These are phyloP conservation scores for Isurus oxyrinchus DNA, from an alignment of 2,113 vertebrate genomes.

Conservation along the genomic window DNA sequence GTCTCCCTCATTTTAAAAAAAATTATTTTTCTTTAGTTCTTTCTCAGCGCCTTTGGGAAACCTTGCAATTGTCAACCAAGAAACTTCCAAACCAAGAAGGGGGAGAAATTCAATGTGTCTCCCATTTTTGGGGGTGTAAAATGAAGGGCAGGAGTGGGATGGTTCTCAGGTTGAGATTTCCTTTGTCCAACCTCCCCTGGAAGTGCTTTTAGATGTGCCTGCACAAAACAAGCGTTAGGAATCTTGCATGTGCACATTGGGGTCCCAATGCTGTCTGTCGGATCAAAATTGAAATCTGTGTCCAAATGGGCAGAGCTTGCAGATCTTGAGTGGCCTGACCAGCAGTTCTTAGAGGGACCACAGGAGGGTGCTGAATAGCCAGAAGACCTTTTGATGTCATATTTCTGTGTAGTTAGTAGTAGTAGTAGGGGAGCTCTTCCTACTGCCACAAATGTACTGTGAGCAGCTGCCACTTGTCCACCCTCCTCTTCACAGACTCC, in stretches of 20 bases:
- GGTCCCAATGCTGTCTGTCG: not conserved
- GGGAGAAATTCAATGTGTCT: not conserved
- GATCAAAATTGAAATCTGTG: not conserved
- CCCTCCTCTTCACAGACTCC: not conserved
- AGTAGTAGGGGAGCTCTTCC: not conserved
- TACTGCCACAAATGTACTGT: too few relatives aligned
- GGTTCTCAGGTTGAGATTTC: not conserved
- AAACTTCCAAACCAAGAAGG: not conserved
- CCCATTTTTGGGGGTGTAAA: not conserved
- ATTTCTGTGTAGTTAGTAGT: not conserved
- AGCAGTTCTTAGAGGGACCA: not conserved
- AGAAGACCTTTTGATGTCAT: not conserved
- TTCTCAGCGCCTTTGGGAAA: not conserved
- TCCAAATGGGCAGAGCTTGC: not conserved
- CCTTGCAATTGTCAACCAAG: not conserved
- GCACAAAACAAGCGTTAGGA: not conserved
- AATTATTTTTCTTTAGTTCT: not conserved
- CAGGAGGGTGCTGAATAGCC: not conserved
- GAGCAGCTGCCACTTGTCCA: not conserved
- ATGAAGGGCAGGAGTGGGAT: not conserved
- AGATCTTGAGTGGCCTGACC: not conserved
- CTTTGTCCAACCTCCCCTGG: not conserved
- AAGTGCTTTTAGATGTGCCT: not conserved
- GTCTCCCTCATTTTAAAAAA: not conserved
- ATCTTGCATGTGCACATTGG: not conserved